A percentile compares a stretch with the other conserved stretches of the same genome.
phyloP scores from a whole-genome alignment of 2,113 vertebrate genomes.

The Odocoileus hemionus region DNA sequence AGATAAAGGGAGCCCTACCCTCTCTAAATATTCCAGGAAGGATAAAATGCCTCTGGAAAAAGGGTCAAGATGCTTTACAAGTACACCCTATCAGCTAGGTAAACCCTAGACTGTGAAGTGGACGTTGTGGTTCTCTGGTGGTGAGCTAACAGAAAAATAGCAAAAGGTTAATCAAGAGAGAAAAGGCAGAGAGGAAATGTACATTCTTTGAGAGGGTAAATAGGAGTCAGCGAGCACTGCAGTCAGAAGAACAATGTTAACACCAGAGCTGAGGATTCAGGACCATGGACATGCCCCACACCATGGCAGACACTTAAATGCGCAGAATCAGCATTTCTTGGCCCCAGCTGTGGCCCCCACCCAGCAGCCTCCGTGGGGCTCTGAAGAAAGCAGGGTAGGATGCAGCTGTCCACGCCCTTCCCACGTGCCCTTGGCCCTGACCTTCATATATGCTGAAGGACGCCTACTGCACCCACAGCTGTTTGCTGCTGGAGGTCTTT shows the following conservation, averaged over 20 bases:
- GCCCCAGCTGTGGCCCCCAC: background rate
- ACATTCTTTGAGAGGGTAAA: background rate
- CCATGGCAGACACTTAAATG: fast-evolving
- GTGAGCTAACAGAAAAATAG: background rate
- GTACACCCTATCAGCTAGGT: background rate
- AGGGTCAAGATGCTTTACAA: background rate
- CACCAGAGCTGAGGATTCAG: background rate
- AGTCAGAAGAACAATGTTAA: background rate
- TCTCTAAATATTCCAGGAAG: background rate
- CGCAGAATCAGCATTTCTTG: background rate
- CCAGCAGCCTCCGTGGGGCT: background rate
- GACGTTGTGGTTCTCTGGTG: background rate
- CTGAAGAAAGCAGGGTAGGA: background rate
- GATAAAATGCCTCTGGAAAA: background rate
- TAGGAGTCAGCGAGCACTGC: background rate
- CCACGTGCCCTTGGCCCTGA: background rate
- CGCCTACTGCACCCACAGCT: too few relatives aligned
- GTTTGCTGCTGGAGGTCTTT: background rate
- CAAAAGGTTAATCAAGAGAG: background rate
- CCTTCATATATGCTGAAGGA: background rate
- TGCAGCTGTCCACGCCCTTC: background rate
- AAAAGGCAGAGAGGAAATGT: background rate
- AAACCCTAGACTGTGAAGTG: background rate
- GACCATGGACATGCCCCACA: conserved; percentile 19
- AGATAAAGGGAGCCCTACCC: background rate